These are phyloP conservation scores for Aplidium turbinatum DNA, from an alignment of 23 tunicate species.

Conservation along the genomic window DNA sequence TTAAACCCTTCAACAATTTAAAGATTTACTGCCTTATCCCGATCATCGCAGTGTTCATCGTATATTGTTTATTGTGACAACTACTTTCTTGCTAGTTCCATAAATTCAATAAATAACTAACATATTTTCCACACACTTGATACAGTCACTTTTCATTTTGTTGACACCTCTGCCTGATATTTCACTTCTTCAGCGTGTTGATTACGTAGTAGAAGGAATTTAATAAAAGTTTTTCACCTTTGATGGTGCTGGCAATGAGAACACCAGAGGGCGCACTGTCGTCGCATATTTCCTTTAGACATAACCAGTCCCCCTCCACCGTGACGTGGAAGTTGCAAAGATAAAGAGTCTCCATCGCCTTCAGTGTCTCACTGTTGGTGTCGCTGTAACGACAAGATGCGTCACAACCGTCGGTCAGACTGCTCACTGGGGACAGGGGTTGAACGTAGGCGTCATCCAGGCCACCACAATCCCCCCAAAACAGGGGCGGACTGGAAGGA, in stretches of 20 bases:
- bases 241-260: not conserved
- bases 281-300: constrained; percentile 64
- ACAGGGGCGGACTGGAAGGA: constrained; percentile 51
- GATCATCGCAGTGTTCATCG: no score
- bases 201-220: not conserved
- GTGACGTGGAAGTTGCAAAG: constrained; percentile 77
- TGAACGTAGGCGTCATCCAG: constrained; percentile 22
- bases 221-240: not conserved
- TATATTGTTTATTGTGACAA: no score
- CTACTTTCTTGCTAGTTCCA: no score
- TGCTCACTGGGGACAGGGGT: constrained; percentile 49
- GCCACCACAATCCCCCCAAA: constrained; percentile 75
- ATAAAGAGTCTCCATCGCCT: constrained; percentile 82
- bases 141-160: no score
- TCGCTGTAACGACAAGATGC: constrained; percentile 61
- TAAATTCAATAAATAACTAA: no score
- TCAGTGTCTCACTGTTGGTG: constrained; percentile 70
- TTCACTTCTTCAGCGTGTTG: no score
- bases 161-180: no score
- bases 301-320: constrained; percentile 80
- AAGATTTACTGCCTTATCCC: no score
- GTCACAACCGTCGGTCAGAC: constrained; percentile 37
- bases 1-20: no score
- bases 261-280: constrained; percentile 4
- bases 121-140: no score